Evolutionary conservation across 2,113 vertebrate genomes (phyloP).

Genomic region (Leptobrachium leishanense): DNA sequence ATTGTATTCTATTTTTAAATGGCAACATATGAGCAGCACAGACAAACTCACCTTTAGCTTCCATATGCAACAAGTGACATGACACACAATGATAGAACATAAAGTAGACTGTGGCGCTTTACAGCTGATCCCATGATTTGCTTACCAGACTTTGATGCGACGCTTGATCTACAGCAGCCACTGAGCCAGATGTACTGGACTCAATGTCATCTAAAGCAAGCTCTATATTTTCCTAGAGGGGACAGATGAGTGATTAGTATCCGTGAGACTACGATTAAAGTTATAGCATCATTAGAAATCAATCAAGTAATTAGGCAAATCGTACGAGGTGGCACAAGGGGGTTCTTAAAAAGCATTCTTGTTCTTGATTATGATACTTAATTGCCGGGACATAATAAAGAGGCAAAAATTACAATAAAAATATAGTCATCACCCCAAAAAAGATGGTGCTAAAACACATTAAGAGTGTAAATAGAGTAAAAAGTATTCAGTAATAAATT

Average conservation of each 20-base stretch:
- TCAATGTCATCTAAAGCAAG: constrained; percentile 90
- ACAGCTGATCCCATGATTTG: not conserved
- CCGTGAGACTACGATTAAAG: not conserved
- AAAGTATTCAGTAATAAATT: too few relatives aligned
- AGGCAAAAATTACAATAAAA: too few relatives aligned
- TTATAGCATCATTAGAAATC: not conserved
- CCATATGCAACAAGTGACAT: not conserved
- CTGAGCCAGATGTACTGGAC: constrained; percentile 74
- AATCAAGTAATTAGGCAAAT: not conserved
- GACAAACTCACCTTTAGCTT: not conserved
- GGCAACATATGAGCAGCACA: not conserved
- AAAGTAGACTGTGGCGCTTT: not conserved
- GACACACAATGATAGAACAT: not conserved
- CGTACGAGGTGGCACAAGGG: constrained; percentile 7
- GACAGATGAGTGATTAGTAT: constrained; percentile 67
- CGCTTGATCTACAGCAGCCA: constrained; percentile 88
- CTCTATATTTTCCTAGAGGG: constrained; percentile 91
- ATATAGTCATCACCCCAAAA: too few relatives aligned
- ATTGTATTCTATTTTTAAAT: too few relatives aligned
- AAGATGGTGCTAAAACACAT: too few relatives aligned
- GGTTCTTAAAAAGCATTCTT: constrained; percentile 1
- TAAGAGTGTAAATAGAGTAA: too few relatives aligned
- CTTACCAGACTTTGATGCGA: constrained; percentile 95
- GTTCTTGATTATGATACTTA: not conserved
- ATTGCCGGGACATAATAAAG: too few relatives aligned